A percentile compares a stretch with the other conserved stretches of the same genome.
Conservation (phyloP, 1,140 invertebrate genomes). For the Thaumatotibia leucotreta region DNA sequence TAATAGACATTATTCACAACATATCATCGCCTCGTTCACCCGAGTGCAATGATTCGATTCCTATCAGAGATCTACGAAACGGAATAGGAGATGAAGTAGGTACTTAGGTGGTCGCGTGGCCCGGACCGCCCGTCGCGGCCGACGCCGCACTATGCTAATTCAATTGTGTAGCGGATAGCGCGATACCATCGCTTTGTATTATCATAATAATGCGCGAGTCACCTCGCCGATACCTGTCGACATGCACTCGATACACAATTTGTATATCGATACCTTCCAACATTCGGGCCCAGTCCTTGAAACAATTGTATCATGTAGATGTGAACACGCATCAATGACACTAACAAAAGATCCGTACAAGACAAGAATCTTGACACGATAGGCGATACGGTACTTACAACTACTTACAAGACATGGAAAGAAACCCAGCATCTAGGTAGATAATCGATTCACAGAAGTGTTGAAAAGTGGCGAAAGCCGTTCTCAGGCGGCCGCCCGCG, state of each 20-base stretch:
- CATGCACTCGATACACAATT: slow-evolving; percentile 36
- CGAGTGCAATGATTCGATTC: not conserved
- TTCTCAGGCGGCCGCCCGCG: slow-evolving; percentile 53
- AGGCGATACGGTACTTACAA: slow-evolving; percentile 15
- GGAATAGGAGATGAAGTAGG: slow-evolving; percentile 29
- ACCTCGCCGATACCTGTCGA: slow-evolving; percentile 57
- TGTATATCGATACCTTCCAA: slow-evolving; percentile 16
- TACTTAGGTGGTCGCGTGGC: slow-evolving; percentile 64
- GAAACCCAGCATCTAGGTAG: slow-evolving; percentile 37
- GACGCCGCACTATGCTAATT: slow-evolving; percentile 67
- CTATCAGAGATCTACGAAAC: slow-evolving; percentile 19
- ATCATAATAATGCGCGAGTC: slow-evolving; percentile 74
- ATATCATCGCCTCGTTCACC: not conserved
- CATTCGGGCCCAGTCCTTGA: not conserved
- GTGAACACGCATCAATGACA: not conserved
- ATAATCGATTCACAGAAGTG: slow-evolving; percentile 70
- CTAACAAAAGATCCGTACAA: not conserved
- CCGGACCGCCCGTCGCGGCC: slow-evolving; percentile 58
- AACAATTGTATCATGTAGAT: not conserved
- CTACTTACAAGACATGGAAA: slow-evolving; percentile 34
- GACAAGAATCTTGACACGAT: not conserved
- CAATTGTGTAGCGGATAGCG: slow-evolving; percentile 68
- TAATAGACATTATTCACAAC: not conserved
- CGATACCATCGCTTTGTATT: slow-evolving; percentile 68
- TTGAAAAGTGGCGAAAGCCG: slow-evolving; percentile 69